phyloP scores from a whole-genome alignment of 2,888 invertebrate genomes.

The Aspidapion aeneum region DNA sequence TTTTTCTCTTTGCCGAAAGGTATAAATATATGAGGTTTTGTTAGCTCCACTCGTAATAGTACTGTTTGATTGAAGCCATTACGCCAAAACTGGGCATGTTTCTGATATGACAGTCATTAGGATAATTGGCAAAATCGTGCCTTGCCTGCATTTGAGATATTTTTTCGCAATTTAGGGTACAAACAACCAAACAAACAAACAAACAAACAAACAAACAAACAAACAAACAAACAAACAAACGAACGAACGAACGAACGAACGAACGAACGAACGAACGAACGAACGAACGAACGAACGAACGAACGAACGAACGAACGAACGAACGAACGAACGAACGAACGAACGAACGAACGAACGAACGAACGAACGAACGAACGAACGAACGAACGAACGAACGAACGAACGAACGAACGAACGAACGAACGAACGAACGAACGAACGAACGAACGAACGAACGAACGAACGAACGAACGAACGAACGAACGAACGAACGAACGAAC shows the following conservation, averaged over 20 bases:
- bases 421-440: background rate
- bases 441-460: background rate
- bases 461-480: background rate
- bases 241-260: background rate
- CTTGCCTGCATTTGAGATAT: too few species aligned
- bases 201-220: background rate
- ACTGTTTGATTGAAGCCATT: too few species aligned
- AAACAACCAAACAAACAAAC: background rate
- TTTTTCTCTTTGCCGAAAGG: too few species aligned
- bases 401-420: background rate
- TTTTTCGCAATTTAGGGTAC: too few species aligned
- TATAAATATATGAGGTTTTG: too few species aligned
- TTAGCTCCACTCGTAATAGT: too few species aligned
- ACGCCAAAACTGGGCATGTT: too few species aligned
- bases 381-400: background rate
- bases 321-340: background rate
- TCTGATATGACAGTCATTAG: too few species aligned
- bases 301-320: background rate
- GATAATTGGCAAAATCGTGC: too few species aligned
- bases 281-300: background rate
- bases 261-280: background rate
- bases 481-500: background rate
- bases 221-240: background rate
- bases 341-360: background rate
- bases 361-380: background rate